These are phyloP conservation scores for Aphodius granarius DNA, from an alignment of 2,888 invertebrate genomes.

Conservation along the genomic window DNA sequence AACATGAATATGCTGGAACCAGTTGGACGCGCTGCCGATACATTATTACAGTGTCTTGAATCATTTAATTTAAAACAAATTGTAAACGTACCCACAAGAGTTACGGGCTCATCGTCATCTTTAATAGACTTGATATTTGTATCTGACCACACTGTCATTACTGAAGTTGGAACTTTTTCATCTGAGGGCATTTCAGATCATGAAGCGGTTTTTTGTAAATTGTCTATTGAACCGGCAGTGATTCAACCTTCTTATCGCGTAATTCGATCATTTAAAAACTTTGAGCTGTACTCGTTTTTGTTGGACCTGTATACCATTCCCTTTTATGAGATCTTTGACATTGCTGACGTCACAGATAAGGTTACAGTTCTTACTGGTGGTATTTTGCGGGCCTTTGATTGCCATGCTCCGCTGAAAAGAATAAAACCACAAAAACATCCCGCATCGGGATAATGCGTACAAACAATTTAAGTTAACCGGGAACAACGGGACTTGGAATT, in stretches of 20 bases:
- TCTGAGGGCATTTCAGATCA: background rate
- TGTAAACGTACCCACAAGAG: background rate
- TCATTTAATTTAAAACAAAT: background rate
- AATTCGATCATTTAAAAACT: background rate
- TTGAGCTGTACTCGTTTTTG: background rate
- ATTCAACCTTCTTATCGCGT: background rate
- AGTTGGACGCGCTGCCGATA: background rate
- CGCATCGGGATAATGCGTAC: background rate
- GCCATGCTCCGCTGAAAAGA: slow-evolving; percentile 1
- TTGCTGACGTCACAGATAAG: background rate
- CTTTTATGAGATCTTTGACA: background rate
- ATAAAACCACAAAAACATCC: background rate
- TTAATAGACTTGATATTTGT: background rate
- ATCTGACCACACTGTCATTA: background rate
- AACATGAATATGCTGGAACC: background rate
- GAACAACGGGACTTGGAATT: background rate
- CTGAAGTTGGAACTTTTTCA: background rate
- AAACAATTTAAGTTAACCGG: background rate
- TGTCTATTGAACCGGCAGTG: too few species aligned
- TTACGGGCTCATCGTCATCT: background rate
- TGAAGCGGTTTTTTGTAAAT: background rate
- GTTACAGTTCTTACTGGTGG: background rate
- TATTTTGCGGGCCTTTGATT: background rate
- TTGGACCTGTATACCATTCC: background rate
- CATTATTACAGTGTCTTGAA: background rate